Percentiles rank a stretch among this genome's conserved stretches.
Conservation (phyloP, 2,888 invertebrate species). For the Polyommatus iphigenia region DNA sequence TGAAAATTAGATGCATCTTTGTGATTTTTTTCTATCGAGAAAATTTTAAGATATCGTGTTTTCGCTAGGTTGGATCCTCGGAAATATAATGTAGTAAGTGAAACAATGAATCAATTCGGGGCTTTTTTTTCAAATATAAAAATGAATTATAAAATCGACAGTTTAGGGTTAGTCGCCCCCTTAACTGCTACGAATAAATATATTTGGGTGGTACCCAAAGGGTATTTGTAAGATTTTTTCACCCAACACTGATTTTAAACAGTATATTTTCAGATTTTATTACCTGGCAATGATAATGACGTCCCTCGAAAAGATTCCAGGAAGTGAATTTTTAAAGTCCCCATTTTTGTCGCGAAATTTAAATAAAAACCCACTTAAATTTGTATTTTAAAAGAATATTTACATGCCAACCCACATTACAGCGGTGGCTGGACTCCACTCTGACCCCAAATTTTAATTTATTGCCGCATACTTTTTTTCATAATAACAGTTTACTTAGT, state of each 20-base stretch:
- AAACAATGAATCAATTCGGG: too few relatives aligned
- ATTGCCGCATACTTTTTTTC: constrained; percentile 28
- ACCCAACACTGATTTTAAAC: not conserved
- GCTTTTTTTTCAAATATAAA: too few relatives aligned
- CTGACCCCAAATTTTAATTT: constrained; percentile 36
- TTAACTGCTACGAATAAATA: too few relatives aligned
- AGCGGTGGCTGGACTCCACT: not conserved
- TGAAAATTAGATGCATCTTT: too few relatives aligned
- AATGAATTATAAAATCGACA: too few relatives aligned
- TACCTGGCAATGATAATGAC: constrained; percentile 13
- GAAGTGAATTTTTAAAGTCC: constrained; percentile 10
- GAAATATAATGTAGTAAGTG: too few relatives aligned
- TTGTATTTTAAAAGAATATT: constrained; percentile 35
- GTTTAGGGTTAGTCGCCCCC: too few relatives aligned
- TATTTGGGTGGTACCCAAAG: too few relatives aligned
- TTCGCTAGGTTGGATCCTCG: too few relatives aligned
- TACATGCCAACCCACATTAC: constrained; percentile 29
- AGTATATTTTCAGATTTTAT: not conserved
- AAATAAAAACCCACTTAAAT: constrained; percentile 34
- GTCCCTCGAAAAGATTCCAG: not conserved
- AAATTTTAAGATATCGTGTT: too few relatives aligned
- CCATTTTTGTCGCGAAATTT: constrained; percentile 21
- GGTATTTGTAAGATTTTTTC: not conserved
- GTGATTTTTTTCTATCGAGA: too few relatives aligned
- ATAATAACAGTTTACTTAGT: not conserved